These are phyloP conservation scores for Laothoe populi DNA, from an alignment of 2,888 invertebrate genomes.

Conservation along the genomic window DNA sequence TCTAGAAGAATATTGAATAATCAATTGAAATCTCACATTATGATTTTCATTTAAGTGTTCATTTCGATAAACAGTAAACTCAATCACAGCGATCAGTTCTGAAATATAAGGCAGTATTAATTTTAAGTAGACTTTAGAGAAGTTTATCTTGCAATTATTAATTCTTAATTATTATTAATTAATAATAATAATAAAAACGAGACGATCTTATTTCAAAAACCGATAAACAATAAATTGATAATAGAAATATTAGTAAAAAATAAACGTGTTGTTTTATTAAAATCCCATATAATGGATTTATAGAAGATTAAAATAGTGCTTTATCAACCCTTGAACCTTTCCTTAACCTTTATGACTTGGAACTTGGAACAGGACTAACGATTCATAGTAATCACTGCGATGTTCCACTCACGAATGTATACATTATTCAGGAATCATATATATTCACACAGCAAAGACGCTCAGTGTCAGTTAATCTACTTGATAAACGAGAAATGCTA, in stretches of 20 bases:
- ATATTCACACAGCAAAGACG: too few species aligned
- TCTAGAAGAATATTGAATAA: background rate
- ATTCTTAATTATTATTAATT: constrained; percentile 71
- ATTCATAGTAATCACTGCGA: too few species aligned
- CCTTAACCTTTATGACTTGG: too few species aligned
- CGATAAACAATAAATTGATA: constrained; percentile 82
- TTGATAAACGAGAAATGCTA: too few species aligned
- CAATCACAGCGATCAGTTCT: constrained; percentile 60
- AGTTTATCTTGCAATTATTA: constrained; percentile 76
- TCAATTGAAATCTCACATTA: background rate
- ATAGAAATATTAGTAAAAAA: constrained; percentile 78
- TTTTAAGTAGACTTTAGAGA: constrained; percentile 77
- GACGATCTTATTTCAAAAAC: constrained; percentile 77
- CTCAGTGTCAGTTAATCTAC: too few species aligned
- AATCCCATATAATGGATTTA: background rate
- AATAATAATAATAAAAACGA: constrained; percentile 66
- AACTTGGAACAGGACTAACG: too few species aligned
- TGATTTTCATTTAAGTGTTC: background rate
- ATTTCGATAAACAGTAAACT: constrained; percentile 43
- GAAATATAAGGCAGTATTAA: constrained; percentile 64
- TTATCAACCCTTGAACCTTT: too few species aligned
- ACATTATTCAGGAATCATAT: too few species aligned
- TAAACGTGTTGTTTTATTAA: constrained; percentile 62
- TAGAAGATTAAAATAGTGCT: background rate
- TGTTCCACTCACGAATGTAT: too few species aligned